Evolutionary conservation across 1,140 invertebrate genomes (phyloP), one percentile per base, ranked within the genome.

Genomic region (Portunus trituberculatus): DNA sequence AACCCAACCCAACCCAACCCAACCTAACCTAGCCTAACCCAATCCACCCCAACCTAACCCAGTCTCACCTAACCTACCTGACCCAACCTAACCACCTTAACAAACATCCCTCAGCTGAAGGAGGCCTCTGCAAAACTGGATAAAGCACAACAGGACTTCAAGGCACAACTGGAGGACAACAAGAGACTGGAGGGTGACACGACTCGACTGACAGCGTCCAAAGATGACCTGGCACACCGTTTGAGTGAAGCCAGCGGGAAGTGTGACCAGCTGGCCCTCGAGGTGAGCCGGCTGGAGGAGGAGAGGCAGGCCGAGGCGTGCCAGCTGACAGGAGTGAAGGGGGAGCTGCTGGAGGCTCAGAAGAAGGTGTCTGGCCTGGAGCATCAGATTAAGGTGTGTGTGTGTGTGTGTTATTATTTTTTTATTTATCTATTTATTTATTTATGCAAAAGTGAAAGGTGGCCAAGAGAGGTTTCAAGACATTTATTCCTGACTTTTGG

Each of bases 321-420:
- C 7, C 82, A 95, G n/a, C n/a, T 86, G 29, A 20, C 92, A 52
- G 45, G 7, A 7, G 28, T 31, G 12, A 67, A 52, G 48, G 48
- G 32, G 16, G 46, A 95, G 1, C 84, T 95, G 14, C 29, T 76
- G 25, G 91, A 95, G 32, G 52, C 48, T 20, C 16, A 76, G 46
- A 86, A 91, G 82, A 95, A 76, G 92, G 76, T 82, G 86, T 29
- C 32, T 31, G 84, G 91, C 20, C 39, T 93, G 45, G 91, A 95
- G 39, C 86, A 92, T 92, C 90, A 95, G 31, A 89, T 95, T 12
- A 95, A 92, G 91, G 94, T 95, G n/a, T 28, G 20, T 90, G 82
- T 94, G 16, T 48, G 45, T 76, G 3, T 76, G 4, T 4, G 20
- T 28, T 76, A 16, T 82, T 32, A 8, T 14, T 91, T 8, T 76